A percentile compares a stretch with the other conserved stretches of the same genome.
Evolutionary conservation across 2,888 invertebrate genomes (phyloP).

Genomic region (Phaedon cochleariae): DNA sequence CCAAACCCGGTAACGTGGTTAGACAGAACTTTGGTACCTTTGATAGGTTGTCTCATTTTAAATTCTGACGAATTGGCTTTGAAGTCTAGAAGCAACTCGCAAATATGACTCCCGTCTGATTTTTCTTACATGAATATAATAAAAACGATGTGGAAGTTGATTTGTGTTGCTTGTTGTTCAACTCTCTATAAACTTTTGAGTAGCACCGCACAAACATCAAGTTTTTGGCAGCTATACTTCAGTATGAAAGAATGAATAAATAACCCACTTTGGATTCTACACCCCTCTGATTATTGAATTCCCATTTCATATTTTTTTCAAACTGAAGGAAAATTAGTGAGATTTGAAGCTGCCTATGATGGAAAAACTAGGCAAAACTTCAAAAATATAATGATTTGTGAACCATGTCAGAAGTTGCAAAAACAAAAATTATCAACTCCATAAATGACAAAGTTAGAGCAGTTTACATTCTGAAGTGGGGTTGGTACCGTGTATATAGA

Average conservation of each 20-base stretch:
- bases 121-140: constrained; percentile 17
- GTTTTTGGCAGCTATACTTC: constrained; percentile 21
- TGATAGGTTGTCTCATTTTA: constrained; percentile 78
- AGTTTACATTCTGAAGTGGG: neutral
- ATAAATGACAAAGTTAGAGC: neutral
- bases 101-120: constrained; percentile 27
- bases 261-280: neutral
- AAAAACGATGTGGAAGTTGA: constrained; percentile 8
- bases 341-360: too few species aligned
- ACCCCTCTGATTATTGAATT: neutral
- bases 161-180: constrained; percentile 22
- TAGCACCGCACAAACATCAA: constrained; percentile 5
- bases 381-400: too few species aligned
- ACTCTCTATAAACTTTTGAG: constrained; percentile 15
- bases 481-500: neutral
- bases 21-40: constrained; percentile 85
- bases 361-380: too few species aligned
- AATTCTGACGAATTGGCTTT: constrained; percentile 54
- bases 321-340: neutral
- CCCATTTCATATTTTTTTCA: neutral
- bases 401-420: too few species aligned
- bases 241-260: constrained; percentile 3
- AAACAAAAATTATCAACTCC: too few species aligned
- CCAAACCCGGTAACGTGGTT: constrained; percentile 94
- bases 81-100: constrained; percentile 36